These are phyloP conservation scores for Pteromalus puparum DNA, from an alignment of 1,140 invertebrate species.

Conservation along the genomic window DNA sequence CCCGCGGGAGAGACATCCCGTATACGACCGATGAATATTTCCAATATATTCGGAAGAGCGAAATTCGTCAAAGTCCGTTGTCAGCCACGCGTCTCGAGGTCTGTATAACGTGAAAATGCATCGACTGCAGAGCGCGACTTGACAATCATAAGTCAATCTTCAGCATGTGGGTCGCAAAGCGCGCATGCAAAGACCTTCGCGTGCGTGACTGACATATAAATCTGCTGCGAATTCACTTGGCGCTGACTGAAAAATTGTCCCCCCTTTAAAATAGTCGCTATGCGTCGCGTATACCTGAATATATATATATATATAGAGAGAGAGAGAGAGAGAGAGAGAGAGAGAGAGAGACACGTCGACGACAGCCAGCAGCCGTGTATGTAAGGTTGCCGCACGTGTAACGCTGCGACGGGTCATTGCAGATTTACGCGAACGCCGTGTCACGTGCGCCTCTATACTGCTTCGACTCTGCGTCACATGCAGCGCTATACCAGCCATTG, in stretches of 20 bases:
- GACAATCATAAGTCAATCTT: constrained; percentile 46
- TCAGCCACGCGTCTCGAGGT: background rate
- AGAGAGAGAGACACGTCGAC: too few relatives aligned
- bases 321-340: too few relatives aligned
- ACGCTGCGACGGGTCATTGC: constrained; percentile 29
- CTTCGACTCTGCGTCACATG: background rate
- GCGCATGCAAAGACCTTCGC: constrained; percentile 21
- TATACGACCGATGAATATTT: constrained; percentile 33
- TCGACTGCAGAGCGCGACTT: constrained; percentile 4
- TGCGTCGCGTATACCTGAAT: background rate
- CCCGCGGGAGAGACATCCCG: background rate
- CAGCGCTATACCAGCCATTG: background rate
- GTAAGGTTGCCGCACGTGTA: background rate
- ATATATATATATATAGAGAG: too few relatives aligned
- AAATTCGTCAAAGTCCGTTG: constrained; percentile 42
- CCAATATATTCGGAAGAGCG: background rate
- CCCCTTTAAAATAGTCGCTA: background rate
- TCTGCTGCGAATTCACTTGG: constrained; percentile 32
- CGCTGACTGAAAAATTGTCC: constrained; percentile 36
- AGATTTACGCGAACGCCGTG: constrained; percentile 15
- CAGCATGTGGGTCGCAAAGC: background rate
- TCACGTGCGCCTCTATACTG: background rate
- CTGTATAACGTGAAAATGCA: constrained; percentile 14
- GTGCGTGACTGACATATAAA: constrained; percentile 47
- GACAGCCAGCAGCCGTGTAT: background rate